phyloP scores from a whole-genome alignment of 2,113 vertebrate species.

The Empidonax traillii region DNA sequence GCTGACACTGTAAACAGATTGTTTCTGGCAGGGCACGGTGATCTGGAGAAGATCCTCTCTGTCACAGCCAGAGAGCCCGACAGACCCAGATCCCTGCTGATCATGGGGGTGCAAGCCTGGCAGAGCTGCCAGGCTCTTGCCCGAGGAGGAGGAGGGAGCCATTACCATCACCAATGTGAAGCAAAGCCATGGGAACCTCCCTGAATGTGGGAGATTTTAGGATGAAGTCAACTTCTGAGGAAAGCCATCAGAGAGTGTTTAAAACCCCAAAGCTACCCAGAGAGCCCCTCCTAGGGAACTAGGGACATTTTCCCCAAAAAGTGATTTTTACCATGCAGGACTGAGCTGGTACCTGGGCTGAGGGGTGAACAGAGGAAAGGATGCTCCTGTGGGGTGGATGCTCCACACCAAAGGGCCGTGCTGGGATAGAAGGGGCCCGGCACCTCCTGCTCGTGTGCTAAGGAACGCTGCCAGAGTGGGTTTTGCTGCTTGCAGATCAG shows the following conservation, averaged over 20 bases:
- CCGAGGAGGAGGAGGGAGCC: neutral
- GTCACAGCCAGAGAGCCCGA: neutral
- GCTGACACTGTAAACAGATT: slow-evolving; percentile 6
- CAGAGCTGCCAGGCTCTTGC: neutral
- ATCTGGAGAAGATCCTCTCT: slow-evolving; percentile 4
- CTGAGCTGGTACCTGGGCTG: fast-evolving
- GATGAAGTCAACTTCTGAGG: neutral
- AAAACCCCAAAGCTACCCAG: neutral
- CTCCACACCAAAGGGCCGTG: fast-evolving
- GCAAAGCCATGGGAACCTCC: neutral
- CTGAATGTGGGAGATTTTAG: neutral
- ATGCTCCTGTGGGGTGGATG: neutral
- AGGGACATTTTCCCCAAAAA: neutral
- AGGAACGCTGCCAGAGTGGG: neutral
- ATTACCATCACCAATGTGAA: neutral
- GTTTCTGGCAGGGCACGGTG: slow-evolving; percentile 3
- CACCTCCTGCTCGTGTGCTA: neutral
- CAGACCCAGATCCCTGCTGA: neutral
- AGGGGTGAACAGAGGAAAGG: neutral
- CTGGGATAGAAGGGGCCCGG: neutral
- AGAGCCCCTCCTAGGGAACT: neutral
- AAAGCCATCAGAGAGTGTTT: neutral
- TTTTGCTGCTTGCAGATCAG: neutral
- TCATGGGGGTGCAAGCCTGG: neutral
- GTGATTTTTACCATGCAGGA: neutral